Base-by-base conservation (phyloP, 2,797 vertebrate species). In the Sebastes hubbsi region DNA sequence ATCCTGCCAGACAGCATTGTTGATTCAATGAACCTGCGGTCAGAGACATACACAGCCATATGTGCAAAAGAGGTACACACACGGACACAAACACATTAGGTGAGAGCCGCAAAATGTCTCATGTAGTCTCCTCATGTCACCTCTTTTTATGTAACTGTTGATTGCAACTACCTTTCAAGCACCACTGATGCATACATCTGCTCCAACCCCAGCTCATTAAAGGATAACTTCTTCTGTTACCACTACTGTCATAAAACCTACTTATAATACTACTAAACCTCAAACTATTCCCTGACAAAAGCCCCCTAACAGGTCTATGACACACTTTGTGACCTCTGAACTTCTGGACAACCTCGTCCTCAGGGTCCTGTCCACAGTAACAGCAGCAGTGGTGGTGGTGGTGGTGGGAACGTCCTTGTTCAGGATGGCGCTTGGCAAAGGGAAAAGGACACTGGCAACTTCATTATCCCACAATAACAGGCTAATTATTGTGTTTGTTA, bases 401-500 rank as follows among this genome's bases (percentile, higher is more conserved):
- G 87, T 54, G 72, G 78, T 85, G 89, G 86, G 84, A 86, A 86
- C 78, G 87, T 94, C 91, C 91, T 93, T 93, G 90, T 83, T 86
- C 81, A 77, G 94, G 93, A 94, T 87, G 92, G 89, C 92, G 92
- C 91, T 94, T 95, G 96, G 95, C 94, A 95, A 91, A 91, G 85
- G 88, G 91, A 97, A 97, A 98, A 97, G 97, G 97, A 98, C 97
- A 97, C 96, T 97, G 94, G 96, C 96, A 97, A 98, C 98, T 99
- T 99, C 98, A 99, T 99, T 99, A 99, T 98, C 98, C 97, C 95
- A 97, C 98, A 99, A 98, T 98, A 97, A 98, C 98, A 98, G 97
- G 96, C 97, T 99, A 99, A 99, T 99, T 99, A 98, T 98, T 98
- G 96, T 98, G 97, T 99, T 99, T 99, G 97, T 98, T 97, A 98